Conservation (phyloP, 2,113 vertebrate genomes). For the Elephas maximus region DNA sequence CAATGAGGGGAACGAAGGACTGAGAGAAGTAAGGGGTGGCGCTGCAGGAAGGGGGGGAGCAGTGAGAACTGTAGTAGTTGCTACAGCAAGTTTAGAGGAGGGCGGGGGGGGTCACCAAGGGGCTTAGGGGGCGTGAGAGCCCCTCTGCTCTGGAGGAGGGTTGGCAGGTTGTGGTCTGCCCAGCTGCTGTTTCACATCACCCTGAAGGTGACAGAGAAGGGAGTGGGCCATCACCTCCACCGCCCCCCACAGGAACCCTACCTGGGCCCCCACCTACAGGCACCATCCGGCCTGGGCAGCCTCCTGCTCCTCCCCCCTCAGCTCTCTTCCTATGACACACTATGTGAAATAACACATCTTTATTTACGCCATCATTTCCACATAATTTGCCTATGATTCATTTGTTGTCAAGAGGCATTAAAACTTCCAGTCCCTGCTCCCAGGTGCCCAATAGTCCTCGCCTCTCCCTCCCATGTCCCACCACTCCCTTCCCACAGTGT, state of each 20-base stretch:
- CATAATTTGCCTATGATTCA: slow-evolving; percentile 84
- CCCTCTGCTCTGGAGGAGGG: background rate
- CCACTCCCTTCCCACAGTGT: background rate
- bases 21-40: background rate
- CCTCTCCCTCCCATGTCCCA: background rate
- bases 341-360: slow-evolving; percentile 74
- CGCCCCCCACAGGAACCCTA: slow-evolving; percentile 66
- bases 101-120: background rate
- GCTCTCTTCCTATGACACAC: slow-evolving; percentile 46
- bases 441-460: background rate
- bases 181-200: slow-evolving; percentile 62
- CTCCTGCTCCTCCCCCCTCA: slow-evolving; percentile 40
- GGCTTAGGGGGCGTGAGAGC: background rate
- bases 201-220: slow-evolving; percentile 37
- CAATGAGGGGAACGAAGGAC: background rate
- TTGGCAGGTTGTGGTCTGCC: slow-evolving; percentile 59
- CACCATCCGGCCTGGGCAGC: slow-evolving; percentile 65
- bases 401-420: slow-evolving; percentile 71
- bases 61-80: background rate
- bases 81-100: background rate
- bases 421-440: slow-evolving; percentile 48
- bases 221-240: slow-evolving; percentile 35
- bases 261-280: slow-evolving; percentile 70
- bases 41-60: background rate
- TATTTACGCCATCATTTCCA: slow-evolving; percentile 77